phyloP scores from a whole-genome alignment of 2,113 vertebrate genomes.

The cat (Felis catus) region DNA sequence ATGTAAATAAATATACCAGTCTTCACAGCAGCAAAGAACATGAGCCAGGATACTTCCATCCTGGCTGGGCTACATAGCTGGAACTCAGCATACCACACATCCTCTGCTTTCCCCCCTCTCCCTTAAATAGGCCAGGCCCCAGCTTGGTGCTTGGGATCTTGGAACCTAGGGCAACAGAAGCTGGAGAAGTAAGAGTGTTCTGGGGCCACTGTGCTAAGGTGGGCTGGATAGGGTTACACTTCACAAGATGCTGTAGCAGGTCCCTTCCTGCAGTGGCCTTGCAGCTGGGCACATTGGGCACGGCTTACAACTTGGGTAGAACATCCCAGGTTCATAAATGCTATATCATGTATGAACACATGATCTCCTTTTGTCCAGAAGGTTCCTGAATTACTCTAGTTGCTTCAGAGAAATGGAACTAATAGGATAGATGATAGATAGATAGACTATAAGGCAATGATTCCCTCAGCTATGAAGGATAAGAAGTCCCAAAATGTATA shows the following conservation, averaged over 20 bases:
- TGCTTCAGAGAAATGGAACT: not conserved
- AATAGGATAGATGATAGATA: not conserved
- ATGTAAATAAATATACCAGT: not conserved
- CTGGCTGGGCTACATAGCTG: slow-evolving; percentile 23
- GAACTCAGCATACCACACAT: not conserved
- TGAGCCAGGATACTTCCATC: not conserved
- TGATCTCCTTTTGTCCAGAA: not conserved
- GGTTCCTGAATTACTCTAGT: not conserved
- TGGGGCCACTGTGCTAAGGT: slow-evolving; percentile 82
- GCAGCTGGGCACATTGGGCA: slow-evolving; percentile 95
- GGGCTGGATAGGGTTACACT: slow-evolving; percentile 82
- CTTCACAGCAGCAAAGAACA: not conserved
- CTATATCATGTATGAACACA: not conserved
- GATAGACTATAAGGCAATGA: not conserved
- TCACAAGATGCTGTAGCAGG: slow-evolving; percentile 88
- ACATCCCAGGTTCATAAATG: not conserved
- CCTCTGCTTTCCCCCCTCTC: not conserved
- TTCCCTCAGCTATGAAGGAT: not conserved
- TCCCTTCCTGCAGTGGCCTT: slow-evolving; percentile 90
- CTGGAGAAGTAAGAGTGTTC: slow-evolving; percentile 84
- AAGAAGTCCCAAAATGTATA: not conserved
- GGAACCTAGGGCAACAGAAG: slow-evolving; percentile 80
- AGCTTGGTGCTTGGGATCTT: not conserved
- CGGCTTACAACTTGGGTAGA: slow-evolving; percentile 80
- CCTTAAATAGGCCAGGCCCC: not conserved